Evolutionary conservation across 1,140 invertebrate species (phyloP).

Genomic region (Ridgeia piscesae): DNA sequence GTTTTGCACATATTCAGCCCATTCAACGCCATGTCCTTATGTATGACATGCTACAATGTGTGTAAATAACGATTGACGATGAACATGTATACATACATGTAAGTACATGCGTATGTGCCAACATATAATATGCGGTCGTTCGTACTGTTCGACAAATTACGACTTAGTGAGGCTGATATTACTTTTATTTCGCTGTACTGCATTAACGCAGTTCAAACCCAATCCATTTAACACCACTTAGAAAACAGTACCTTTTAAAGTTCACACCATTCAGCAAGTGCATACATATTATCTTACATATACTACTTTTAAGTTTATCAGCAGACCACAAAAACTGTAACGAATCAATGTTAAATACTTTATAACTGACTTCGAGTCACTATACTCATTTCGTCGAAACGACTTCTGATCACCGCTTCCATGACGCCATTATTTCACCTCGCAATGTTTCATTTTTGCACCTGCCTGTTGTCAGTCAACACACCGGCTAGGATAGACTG

Average conservation of each 20-base stretch:
- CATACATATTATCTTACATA: neutral
- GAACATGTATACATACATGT: neutral
- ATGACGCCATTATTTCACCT: neutral
- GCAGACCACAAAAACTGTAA: neutral
- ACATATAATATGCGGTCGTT: too few species aligned
- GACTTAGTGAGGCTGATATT: neutral
- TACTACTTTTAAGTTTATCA: neutral
- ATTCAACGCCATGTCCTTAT: too few species aligned
- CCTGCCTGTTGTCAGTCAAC: too few species aligned
- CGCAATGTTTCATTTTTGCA: neutral
- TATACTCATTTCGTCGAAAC: neutral
- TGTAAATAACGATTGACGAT: too few species aligned
- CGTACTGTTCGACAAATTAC: too few species aligned
- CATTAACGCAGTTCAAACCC: neutral
- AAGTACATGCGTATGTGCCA: neutral
- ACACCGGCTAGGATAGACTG: neutral
- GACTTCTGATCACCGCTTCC: neutral
- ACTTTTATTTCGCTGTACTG: neutral
- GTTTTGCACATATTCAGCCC: too few species aligned
- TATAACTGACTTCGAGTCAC: neutral
- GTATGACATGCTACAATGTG: too few species aligned
- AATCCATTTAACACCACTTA: neutral
- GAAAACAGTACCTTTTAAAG: neutral
- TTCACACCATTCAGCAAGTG: neutral
- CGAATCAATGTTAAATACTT: neutral